phyloP scores from a whole-genome alignment of 2,113 vertebrate genomes.

The Campylorhamphus procurvoides region DNA sequence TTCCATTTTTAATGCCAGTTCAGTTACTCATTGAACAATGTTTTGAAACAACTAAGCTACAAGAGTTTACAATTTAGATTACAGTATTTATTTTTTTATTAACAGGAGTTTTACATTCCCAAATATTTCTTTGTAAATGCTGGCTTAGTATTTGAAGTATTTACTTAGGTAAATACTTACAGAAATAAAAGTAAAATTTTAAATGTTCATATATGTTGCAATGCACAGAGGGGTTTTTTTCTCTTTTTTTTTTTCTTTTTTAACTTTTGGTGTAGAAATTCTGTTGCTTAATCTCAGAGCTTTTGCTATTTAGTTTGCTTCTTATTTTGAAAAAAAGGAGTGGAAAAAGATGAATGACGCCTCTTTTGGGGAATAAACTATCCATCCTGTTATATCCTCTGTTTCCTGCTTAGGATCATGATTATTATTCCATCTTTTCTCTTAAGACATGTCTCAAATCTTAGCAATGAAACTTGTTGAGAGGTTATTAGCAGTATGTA shows the following conservation, averaged over 20 bases:
- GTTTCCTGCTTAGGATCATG: slow-evolving; percentile 1
- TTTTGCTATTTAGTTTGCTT: not conserved
- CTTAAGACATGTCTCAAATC: slow-evolving; percentile 12
- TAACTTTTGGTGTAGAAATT: not conserved
- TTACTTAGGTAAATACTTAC: not conserved
- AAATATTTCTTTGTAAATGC: slow-evolving; percentile 3
- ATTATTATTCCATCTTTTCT: slow-evolving; percentile 43
- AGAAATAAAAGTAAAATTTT: not conserved
- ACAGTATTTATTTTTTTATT: not conserved
- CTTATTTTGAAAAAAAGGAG: not conserved
- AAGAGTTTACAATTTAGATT: not conserved
- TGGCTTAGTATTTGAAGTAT: not conserved
- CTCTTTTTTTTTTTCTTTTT: no score
- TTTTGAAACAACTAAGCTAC: not conserved
- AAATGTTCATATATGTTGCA: not conserved
- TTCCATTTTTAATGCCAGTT: not conserved
- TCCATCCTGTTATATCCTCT: not conserved
- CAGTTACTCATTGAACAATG: not conserved
- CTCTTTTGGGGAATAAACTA: not conserved
- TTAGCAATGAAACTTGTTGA: not conserved
- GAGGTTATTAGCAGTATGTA: not conserved
- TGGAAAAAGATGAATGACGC: accelerated
- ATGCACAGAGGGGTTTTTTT: no score
- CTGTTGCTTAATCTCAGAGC: not conserved
- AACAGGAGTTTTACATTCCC: not conserved